Evolutionary conservation across 2,888 invertebrate species (phyloP).

Genomic region (Deilephila porcellus): DNA sequence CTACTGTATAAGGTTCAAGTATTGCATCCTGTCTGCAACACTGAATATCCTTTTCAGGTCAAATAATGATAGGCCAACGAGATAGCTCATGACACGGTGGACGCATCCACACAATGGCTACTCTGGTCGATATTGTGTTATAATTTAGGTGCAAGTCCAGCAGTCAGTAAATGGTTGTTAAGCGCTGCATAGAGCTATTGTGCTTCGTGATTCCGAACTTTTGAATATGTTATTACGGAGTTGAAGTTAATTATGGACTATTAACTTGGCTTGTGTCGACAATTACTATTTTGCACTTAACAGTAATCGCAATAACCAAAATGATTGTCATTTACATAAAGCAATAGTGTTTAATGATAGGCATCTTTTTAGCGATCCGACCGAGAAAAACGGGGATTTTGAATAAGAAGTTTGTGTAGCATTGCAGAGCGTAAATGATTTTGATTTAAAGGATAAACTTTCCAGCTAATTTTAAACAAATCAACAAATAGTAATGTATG

Average conservation of each 20-base stretch:
- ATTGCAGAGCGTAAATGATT: too few species aligned
- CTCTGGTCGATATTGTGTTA: constrained; percentile 17
- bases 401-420: too few species aligned
- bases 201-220: neutral
- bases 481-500: neutral
- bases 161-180: neutral
- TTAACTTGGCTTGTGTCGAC: too few species aligned
- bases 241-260: neutral
- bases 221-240: neutral
- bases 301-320: too few species aligned
- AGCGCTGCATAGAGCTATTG: neutral
- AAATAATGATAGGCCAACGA: neutral
- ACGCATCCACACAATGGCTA: constrained; percentile 20
- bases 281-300: too few species aligned
- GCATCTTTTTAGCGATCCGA: too few species aligned
- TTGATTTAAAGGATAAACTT: too few species aligned
- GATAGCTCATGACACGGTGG: constrained; percentile 11
- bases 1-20: neutral
- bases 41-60: neutral
- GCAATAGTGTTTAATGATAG: too few species aligned
- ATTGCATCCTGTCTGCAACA: neutral
- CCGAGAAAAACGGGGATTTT: too few species aligned
- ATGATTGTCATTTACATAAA: too few species aligned
- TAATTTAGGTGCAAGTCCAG: constrained; percentile 13
- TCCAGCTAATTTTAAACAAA: too few species aligned